Evolutionary conservation across 2,113 vertebrate species (phyloP), one percentile per base, ranked within the genome.

Genomic region (Rhinogobius similis): DNA sequence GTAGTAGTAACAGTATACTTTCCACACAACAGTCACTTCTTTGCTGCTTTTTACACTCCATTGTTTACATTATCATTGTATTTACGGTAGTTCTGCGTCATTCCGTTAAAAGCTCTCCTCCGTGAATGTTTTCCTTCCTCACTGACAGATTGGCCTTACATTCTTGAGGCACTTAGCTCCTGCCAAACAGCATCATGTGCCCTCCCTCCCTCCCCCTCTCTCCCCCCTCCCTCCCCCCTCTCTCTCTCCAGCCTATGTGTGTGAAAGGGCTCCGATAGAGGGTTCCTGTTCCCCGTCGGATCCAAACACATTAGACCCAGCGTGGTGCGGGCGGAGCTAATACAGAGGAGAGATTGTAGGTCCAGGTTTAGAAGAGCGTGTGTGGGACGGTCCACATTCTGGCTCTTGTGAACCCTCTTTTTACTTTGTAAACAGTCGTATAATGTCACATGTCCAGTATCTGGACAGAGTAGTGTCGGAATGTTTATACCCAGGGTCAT

Each of bases 151-250:
- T 76, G 83, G 77, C 84, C 78, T 65, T 77, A 87, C 83, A 85
- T 84, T 88, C 82, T 84, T 88, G 21, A 65, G 72, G 73, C 73
- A 76, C 83, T 87, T 82, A 80, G 48, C 44, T 77, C 78, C 77
- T 23, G 65, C 76, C 78, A 72, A 81, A 65, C 70, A 1, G 21
- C 71, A 82, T 88, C 86, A 90, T 83, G 82, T 86, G 88, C 68
- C 84, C 24, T 53, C 14, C 41, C 62, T 75, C 46, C 79, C 71
- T 55, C 20, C 14, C 44, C 18, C 16, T 16, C 9, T 20, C 7
- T 73, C 58, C 20, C 14, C 44, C 18, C 16, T 16, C 9, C 48
- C 7, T 3, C 23, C 21, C 11, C 50, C 11, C 21, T 23, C 50
- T 11, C 50, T 53, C 21, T 53, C 50, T 50, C 48, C 8, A 1